Evolutionary conservation across 2,113 vertebrate species (phyloP).

Genomic region (Ploceus nigricollis): DNA sequence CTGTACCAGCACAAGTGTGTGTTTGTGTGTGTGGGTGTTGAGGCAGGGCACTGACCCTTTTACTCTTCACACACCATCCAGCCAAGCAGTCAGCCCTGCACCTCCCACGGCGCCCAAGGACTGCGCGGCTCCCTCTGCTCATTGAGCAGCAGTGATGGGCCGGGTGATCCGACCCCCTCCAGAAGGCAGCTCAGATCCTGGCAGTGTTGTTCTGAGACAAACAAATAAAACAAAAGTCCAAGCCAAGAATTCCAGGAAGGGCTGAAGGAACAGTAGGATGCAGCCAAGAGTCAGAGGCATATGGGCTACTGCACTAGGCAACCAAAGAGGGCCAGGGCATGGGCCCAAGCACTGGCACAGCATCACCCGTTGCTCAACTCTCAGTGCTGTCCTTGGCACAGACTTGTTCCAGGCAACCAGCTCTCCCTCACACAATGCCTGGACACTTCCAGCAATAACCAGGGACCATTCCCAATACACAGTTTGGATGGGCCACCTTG

Average conservation of each 20-base stretch:
- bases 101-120: not conserved
- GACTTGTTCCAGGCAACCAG: not conserved
- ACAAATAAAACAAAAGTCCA: not conserved
- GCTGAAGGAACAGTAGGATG: not conserved
- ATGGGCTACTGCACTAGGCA: not conserved
- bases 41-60: not conserved
- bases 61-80: not conserved
- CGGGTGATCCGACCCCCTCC: not conserved
- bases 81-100: not conserved
- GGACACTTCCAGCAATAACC: not conserved
- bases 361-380: not conserved
- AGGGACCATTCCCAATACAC: not conserved
- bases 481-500: not conserved
- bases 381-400: not conserved
- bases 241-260: conserved; percentile 28
- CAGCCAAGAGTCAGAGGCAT: not conserved
- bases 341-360: not conserved
- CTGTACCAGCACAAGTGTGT: not conserved
- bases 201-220: not conserved
- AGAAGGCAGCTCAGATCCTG: conserved; percentile 1
- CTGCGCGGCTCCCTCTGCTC: not conserved
- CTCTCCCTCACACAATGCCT: not conserved
- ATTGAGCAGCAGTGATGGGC: not conserved
- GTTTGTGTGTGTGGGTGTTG: not conserved
- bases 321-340: not conserved